A percentile compares a stretch with the other conserved stretches of the same genome.
These are phyloP conservation scores for Thamnophis elegans DNA, from an alignment of 2,797 vertebrate genomes.

Conservation along the genomic window DNA sequence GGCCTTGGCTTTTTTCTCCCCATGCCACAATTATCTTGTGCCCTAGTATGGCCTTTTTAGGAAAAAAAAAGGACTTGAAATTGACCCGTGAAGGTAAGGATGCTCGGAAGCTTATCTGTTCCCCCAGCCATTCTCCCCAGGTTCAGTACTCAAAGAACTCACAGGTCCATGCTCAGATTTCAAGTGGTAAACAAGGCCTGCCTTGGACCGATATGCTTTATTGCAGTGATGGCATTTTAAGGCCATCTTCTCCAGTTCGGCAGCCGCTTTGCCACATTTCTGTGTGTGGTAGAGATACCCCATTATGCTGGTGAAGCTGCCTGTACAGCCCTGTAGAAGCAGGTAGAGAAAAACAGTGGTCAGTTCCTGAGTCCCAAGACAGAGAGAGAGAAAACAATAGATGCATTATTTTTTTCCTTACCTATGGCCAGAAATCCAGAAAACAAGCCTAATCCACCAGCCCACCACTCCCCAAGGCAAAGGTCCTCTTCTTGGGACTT, in stretches of 20 bases:
- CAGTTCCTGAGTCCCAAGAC: rapidly evolving
- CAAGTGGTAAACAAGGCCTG: slow-evolving; percentile 90
- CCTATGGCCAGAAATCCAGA: background rate
- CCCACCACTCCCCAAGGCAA: background rate
- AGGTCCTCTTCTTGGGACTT: background rate
- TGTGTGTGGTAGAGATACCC: slow-evolving; percentile 90
- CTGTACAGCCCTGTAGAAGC: slow-evolving; percentile 81
- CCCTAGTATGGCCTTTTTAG: background rate
- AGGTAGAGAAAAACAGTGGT: slow-evolving; percentile 28
- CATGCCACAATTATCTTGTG: background rate
- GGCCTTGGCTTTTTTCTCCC: background rate
- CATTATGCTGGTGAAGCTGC: slow-evolving; percentile 93
- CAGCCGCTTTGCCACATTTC: slow-evolving; percentile 90
- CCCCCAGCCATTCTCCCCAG: background rate
- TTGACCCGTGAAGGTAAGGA: background rate
- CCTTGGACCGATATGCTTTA: slow-evolving; percentile 88
- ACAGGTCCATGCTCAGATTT: slow-evolving; percentile 88
- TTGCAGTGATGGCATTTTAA: slow-evolving; percentile 89
- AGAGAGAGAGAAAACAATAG: background rate
- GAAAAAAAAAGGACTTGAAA: background rate
- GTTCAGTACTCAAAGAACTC: background rate
- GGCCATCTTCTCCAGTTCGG: slow-evolving; percentile 88
- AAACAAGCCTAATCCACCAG: background rate
- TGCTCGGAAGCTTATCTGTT: too few species aligned
- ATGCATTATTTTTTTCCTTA: background rate